phyloP scores from a whole-genome alignment of 1,140 invertebrate genomes.

The Hyposmocoma kahamanoa region DNA sequence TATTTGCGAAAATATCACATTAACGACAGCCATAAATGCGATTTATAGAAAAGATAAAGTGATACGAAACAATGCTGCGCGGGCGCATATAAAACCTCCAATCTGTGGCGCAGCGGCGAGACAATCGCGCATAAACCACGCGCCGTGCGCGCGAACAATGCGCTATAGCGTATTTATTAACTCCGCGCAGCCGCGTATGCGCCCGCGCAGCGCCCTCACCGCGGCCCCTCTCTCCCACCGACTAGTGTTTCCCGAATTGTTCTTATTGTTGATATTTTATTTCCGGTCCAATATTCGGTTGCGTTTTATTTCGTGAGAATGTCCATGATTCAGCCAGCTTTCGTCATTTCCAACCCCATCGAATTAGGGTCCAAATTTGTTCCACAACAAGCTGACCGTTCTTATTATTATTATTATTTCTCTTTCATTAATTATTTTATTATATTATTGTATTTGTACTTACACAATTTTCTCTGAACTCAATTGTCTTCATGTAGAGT shows the following conservation, averaged over 20 bases:
- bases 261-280: constrained; percentile 40
- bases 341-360: no score
- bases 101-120: constrained; percentile 7
- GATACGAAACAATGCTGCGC: constrained; percentile 19
- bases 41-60: constrained; percentile 36
- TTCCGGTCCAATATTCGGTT: constrained; percentile 10
- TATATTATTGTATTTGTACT: no score
- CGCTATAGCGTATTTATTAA: constrained; percentile 30
- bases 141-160: constrained; percentile 30
- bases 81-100: background rate
- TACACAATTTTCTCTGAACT: no score
- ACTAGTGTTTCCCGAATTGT: constrained; percentile 21
- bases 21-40: constrained; percentile 29
- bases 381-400: no score
- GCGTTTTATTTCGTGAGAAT: no score
- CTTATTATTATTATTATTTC: no score
- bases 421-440: no score
- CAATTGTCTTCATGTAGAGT: no score
- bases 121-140: constrained; percentile 39
- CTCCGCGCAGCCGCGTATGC: constrained; percentile 3
- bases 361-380: no score
- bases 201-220: constrained; percentile 5
- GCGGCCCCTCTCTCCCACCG: constrained; percentile 6
- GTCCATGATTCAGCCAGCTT: no score
- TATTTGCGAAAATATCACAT: constrained; percentile 28